Base-by-base conservation (phyloP, 2,113 vertebrate genomes). In the Mustela nigripes region DNA sequence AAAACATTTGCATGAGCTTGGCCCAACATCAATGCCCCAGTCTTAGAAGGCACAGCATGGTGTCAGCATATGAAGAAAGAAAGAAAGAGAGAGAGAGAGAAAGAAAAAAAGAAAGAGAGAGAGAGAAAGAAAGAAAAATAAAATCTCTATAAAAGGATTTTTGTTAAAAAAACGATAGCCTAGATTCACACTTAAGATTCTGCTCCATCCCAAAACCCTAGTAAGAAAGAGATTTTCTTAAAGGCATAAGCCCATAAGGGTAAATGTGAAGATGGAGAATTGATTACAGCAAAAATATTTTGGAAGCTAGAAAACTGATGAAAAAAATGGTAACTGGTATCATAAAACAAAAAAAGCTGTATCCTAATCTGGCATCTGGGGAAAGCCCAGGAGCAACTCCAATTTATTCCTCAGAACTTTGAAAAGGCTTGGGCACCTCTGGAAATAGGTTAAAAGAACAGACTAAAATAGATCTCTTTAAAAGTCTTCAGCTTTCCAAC, bases 141-240 rank as follows among this genome's bases (percentile, higher is more conserved):
- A 90, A 87, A 82, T 67, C 14, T 50, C 78, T 78, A 10, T 42
- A 31, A 71, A 89, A 78, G 58, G 3, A 24, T 78, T 79, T 84
- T 60, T 88, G 50, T 69, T 95, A 28, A 92, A 95, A 92, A 95
- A 78, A 89, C 31, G 11, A 76, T n/a, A 14, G 24, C n/a, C 28
- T 73, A 24, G 39, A 81, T 21, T 81, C 36, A 91, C 18, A 50
- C 33, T 92, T 88, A 42, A 56, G 16, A 56, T 63, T 92, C 67
- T 89, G 48, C 24, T 89, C 28, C 50, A 89, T 89, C n/a, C 69
- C 48, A 22, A 74, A 89, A 83, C 21, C 15, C 4, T 78, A 83
- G 67, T 63, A 36, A 36, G 71, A 45, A 28, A 56, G 36, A 74
- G 58, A 62, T 79, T 85, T 85, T 67, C 62, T 85, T 83, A 7